These are phyloP conservation scores for Scaptomyza graminum DNA, from an alignment of 1,140 invertebrate genomes.

Conservation along the genomic window DNA sequence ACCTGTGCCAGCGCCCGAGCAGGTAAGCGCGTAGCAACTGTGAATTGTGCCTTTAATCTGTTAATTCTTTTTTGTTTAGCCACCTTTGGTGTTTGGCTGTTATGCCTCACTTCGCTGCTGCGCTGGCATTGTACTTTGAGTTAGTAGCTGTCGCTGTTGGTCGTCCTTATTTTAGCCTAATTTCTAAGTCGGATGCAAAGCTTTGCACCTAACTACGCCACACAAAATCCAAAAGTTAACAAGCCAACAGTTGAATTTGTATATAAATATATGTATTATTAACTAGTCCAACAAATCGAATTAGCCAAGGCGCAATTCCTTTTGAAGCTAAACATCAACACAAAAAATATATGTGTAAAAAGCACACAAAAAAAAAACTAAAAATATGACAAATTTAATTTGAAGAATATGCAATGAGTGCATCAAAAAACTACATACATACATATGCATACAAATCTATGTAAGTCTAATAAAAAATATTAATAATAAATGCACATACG, in stretches of 20 bases:
- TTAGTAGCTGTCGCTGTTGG: slow-evolving; percentile 65
- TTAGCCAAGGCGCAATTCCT: slow-evolving; percentile 36
- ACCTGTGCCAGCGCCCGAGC: slow-evolving; percentile 53
- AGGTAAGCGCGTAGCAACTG: slow-evolving; percentile 39
- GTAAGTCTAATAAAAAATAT: slow-evolving; percentile 14
- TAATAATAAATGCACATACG: slow-evolving; percentile 20
- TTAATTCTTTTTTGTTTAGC: slow-evolving; percentile 20
- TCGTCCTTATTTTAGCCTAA: slow-evolving; percentile 58
- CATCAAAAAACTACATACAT: slow-evolving; percentile 33
- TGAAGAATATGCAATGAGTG: slow-evolving; percentile 26
- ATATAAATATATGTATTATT: slow-evolving; percentile 30
- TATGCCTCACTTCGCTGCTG: slow-evolving; percentile 53
- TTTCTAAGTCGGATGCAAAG: slow-evolving; percentile 24
- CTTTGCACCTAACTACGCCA: slow-evolving; percentile 31
- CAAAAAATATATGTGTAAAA: slow-evolving; percentile 32
- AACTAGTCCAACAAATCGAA: slow-evolving; percentile 38
- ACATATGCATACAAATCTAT: slow-evolving; percentile 19
- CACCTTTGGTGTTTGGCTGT: slow-evolving; percentile 53
- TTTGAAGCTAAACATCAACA: slow-evolving; percentile 20
- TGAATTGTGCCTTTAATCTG: neutral
- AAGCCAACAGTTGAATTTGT: slow-evolving; percentile 77
- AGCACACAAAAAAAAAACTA: slow-evolving; percentile 34
- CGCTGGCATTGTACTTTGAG: slow-evolving; percentile 63
- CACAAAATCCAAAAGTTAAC: slow-evolving; percentile 60
- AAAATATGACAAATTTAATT: slow-evolving; percentile 29